phyloP scores from a whole-genome alignment of 1,140 invertebrate genomes.

The Acromyrmex charruanus region DNA sequence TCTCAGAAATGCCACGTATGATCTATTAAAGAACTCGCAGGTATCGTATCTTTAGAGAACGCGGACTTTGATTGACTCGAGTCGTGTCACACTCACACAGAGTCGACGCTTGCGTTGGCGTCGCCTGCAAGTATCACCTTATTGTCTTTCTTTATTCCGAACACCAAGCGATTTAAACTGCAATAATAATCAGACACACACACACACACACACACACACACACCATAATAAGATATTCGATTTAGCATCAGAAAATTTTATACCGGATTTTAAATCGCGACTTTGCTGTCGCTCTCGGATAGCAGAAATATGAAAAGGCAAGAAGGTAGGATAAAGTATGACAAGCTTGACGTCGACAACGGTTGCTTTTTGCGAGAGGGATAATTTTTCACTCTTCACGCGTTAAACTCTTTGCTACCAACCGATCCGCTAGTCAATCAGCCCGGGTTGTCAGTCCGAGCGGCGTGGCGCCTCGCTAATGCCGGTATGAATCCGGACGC shows the following conservation, averaged over 20 bases:
- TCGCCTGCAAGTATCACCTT: background rate
- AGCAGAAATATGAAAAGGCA: background rate
- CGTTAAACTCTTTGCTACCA: conserved; percentile 36
- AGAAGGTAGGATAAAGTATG: background rate
- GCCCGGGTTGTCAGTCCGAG: conserved; percentile 19
- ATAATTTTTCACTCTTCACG: conserved; percentile 6
- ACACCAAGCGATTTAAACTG: background rate
- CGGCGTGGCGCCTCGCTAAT: conserved; percentile 25
- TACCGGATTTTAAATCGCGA: background rate
- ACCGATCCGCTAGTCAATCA: background rate
- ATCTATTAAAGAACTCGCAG: conserved; percentile 49
- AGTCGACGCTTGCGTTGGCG: conserved; percentile 61
- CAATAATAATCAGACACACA: background rate
- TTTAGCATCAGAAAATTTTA: no score
- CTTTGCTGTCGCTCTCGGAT: background rate
- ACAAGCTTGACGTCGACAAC: background rate
- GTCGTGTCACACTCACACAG: conserved; percentile 57
- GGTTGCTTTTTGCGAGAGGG: conserved; percentile 12
- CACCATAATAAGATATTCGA: no score
- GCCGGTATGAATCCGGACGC: conserved; percentile 42
- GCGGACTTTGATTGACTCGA: conserved; percentile 37
- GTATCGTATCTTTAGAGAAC: conserved; percentile 58
- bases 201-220: no score
- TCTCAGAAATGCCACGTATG: background rate
- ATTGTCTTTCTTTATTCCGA: background rate